Base-by-base conservation (phyloP, 2,888 invertebrate species). In the Osmoderma eremita region DNA sequence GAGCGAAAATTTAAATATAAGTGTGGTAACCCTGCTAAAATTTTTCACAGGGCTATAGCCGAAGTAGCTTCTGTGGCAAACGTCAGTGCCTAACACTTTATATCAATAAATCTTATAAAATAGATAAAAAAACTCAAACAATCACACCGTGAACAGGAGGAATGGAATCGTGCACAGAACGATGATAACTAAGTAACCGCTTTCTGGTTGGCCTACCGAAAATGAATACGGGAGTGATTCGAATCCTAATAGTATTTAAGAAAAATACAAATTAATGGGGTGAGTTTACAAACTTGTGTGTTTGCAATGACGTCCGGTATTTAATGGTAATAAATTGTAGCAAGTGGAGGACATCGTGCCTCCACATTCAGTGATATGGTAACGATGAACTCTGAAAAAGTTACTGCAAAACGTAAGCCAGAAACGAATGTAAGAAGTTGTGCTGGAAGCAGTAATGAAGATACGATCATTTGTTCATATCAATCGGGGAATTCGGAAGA, bases 351-450 rank as follows among this genome's bases (percentile, higher is more conserved):
- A 66, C 51, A n/a, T 41, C 36, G 51, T 20, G 58, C 68, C 68
- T 68, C 68, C 62, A 53, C 54, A 20, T 42, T 36, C 20, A 67
- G 17, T 84, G 86, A 84, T 85, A 88, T 88, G 88, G 88, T 88
- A 84, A 88, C 87, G 76, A 88, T 88, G 87, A 88, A 86, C 82
- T 85, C 87, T 74, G 87, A 88, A 78, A 87, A 87, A 82, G 85
- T 85, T 84, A 85, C 84, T 80, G 83, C 84, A 78, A 86, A 87
- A 83, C 85, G 85, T 79, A 86, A 85, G 81, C 83, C 84, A 78
- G 84, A 83, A 77, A 81, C 83, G 74, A 84, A 81, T 71, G 83
- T 82, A 77, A 82, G 82, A 72, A 80, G 79, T 67, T 80, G 78
- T 73, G 78, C 78, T 69, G 79, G 78, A 71, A 75, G 76, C 63